Conservation (phyloP, 2,797 vertebrate genomes). For the Moxostoma hubbsi region DNA sequence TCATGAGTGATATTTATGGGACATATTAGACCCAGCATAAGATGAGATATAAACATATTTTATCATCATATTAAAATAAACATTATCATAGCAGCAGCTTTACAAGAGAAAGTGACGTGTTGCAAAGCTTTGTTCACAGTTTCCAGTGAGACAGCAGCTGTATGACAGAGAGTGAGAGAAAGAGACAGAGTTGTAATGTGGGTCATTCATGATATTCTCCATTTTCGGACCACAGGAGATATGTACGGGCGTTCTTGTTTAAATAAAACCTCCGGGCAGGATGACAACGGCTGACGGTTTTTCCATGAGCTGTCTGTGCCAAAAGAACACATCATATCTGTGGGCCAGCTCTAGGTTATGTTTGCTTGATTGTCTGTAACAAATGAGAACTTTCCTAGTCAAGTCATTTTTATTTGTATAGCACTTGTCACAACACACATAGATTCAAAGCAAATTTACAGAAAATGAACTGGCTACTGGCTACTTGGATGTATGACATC, state of each 20-base stretch:
- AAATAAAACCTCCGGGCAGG: slow-evolving; percentile 47
- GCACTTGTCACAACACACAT: no score
- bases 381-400: slow-evolving; percentile 51
- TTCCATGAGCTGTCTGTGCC: slow-evolving; percentile 57
- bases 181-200: background rate
- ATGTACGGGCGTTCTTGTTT: slow-evolving; percentile 36
- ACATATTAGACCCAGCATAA: background rate
- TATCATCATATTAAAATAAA: slow-evolving; percentile 33
- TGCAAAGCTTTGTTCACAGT: slow-evolving; percentile 18
- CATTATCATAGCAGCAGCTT: slow-evolving; percentile 35
- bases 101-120: slow-evolving; percentile 5
- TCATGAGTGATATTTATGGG: slow-evolving; percentile 14
- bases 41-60: slow-evolving; percentile 23
- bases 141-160: slow-evolving; percentile 18
- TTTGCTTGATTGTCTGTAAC: slow-evolving; percentile 55
- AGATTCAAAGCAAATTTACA: no score
- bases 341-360: slow-evolving; percentile 45
- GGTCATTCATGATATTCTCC: slow-evolving; percentile 2
- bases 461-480: background rate
- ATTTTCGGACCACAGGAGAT: slow-evolving; percentile 44
- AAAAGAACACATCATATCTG: slow-evolving; percentile 46
- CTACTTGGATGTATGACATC: slow-evolving; percentile 42
- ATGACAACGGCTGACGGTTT: slow-evolving; percentile 52
- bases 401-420: no score
- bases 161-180: background rate